A percentile compares a stretch with the other conserved stretches of the same genome.
These are phyloP conservation scores for Sapajus apella DNA, from an alignment of 2,113 vertebrate genomes.

Conservation along the genomic window DNA sequence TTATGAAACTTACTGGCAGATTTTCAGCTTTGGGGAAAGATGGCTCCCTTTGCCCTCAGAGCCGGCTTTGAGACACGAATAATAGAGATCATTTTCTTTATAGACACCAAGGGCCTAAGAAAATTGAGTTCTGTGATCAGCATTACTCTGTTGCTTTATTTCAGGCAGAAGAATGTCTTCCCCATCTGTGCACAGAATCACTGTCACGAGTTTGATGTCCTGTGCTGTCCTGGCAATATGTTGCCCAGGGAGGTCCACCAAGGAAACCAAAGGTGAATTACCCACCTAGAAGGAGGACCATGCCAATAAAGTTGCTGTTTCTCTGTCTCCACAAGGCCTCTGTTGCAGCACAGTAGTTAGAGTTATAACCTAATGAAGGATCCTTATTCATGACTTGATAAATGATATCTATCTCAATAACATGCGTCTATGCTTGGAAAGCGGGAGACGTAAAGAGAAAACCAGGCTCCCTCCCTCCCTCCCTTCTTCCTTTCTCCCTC, in stretches of 20 bases:
- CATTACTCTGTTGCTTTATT: background rate
- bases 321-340: background rate
- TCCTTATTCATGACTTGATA: background rate
- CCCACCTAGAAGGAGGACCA: background rate
- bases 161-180: background rate
- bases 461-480: background rate
- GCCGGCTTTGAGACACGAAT: background rate
- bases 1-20: background rate
- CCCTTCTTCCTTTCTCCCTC: too few species aligned
- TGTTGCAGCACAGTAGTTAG: background rate
- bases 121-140: background rate
- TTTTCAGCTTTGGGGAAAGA: conserved; percentile 16
- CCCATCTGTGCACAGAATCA: background rate
- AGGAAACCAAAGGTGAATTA: background rate
- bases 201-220: background rate
- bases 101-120: background rate
- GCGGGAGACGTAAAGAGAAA: background rate
- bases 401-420: background rate
- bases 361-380: background rate
- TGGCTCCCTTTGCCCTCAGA: background rate
- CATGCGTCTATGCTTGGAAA: background rate
- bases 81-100: background rate
- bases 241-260: background rate
- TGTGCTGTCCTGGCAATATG: background rate
- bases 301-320: too few species aligned